Evolutionary conservation across 2,113 vertebrate species (phyloP).

Genomic region (Eleginops maclovinus): DNA sequence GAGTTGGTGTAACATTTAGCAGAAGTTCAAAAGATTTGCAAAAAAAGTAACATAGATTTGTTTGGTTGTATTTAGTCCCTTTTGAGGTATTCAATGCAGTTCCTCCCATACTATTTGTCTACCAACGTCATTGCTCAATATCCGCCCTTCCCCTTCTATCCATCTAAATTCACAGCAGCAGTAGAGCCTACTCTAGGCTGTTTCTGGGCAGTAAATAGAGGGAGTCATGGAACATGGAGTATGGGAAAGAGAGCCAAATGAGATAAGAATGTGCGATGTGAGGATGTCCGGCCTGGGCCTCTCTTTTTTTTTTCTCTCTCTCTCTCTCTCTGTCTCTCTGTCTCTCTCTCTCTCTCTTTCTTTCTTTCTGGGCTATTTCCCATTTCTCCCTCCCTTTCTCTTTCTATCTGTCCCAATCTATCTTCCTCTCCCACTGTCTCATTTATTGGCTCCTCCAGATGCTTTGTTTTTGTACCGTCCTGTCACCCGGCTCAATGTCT

Average conservation of each 20-base stretch:
- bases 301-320: background rate
- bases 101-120: slow-evolving; percentile 12
- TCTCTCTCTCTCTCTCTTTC: background rate
- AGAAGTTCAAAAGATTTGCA: background rate
- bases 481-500: slow-evolving; percentile 50
- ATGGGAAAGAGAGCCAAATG: slow-evolving; percentile 49
- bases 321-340: background rate
- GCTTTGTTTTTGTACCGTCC: slow-evolving; percentile 53
- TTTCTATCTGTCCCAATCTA: slow-evolving; percentile 39
- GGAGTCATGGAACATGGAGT: slow-evolving; percentile 46
- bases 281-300: slow-evolving; percentile 56
- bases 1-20: background rate
- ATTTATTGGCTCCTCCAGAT: slow-evolving; percentile 61
- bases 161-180: slow-evolving; percentile 28
- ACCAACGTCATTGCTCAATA: slow-evolving; percentile 3
- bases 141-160: background rate
- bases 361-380: slow-evolving; percentile 1
- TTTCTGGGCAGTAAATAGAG: slow-evolving; percentile 40
- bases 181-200: slow-evolving; percentile 1
- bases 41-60: background rate
- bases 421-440: slow-evolving; percentile 31
- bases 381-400: slow-evolving; percentile 8
- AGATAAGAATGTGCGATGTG: slow-evolving; percentile 71
- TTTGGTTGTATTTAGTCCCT: slow-evolving; percentile 3
- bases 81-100: slow-evolving; percentile 1